These are phyloP conservation scores for Heterodera carotae DNA, from an alignment of 1,140 invertebrate species.

Conservation along the genomic window DNA sequence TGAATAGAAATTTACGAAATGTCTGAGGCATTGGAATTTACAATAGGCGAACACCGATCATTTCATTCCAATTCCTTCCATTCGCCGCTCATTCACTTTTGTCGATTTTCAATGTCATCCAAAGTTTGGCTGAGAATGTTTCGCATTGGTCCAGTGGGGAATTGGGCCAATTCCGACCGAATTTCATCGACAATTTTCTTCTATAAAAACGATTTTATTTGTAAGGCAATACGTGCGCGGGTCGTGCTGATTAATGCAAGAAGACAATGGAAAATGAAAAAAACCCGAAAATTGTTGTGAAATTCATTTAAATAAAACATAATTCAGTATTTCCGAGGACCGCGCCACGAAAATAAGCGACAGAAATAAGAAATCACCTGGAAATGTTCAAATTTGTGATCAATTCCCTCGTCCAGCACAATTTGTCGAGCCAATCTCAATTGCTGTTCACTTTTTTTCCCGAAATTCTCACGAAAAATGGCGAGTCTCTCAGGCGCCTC, in stretches of 20 bases:
- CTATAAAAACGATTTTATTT: conserved; percentile 13
- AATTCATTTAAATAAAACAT: too few relatives aligned
- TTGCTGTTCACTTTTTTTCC: conserved; percentile 19
- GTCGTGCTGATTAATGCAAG: neutral
- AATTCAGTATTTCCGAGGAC: too few relatives aligned
- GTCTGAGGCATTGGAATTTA: neutral
- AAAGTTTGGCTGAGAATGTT: conserved; percentile 9
- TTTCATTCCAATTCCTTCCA: neutral
- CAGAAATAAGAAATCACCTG: conserved; percentile 28
- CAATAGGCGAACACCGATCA: neutral
- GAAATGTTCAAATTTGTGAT: conserved; percentile 18
- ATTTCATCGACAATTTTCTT: conserved; percentile 9
- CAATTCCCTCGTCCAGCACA: conserved; percentile 27
- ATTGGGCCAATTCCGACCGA: conserved; percentile 6
- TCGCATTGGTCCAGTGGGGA: neutral
- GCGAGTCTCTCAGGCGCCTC: conserved; percentile 7
- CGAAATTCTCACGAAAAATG: conserved; percentile 36
- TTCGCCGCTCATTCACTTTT: conserved; percentile 13
- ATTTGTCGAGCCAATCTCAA: conserved; percentile 26
- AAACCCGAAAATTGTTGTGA: too few relatives aligned
- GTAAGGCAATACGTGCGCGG: neutral
- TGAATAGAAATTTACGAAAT: neutral
- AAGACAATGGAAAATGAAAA: neutral
- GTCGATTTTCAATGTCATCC: conserved; percentile 17
- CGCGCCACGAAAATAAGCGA: too few relatives aligned